These are phyloP conservation scores for Platypus cylindrus DNA, from an alignment of 2,888 invertebrate genomes.

Conservation along the genomic window DNA sequence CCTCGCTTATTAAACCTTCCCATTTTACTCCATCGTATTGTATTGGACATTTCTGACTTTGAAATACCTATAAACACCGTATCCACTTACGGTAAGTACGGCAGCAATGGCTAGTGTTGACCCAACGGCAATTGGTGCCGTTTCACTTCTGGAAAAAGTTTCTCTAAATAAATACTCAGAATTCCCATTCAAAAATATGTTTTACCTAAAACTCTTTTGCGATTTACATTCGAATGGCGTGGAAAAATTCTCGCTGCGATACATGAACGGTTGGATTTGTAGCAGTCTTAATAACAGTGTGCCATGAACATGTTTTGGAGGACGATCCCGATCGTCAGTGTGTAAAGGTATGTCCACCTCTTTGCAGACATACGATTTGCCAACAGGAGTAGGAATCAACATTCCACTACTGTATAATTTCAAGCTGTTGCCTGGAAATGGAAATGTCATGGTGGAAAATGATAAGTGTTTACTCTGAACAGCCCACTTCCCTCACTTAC, in stretches of 20 bases:
- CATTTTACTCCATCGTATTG: slow-evolving; percentile 73
- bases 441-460: not conserved
- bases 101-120: slow-evolving; percentile 74
- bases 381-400: slow-evolving; percentile 75
- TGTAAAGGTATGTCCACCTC: slow-evolving; percentile 53
- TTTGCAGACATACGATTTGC: slow-evolving; percentile 69
- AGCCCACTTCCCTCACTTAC: slow-evolving; percentile 17
- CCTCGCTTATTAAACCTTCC: no score
- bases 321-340: slow-evolving; percentile 32
- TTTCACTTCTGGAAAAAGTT: slow-evolving; percentile 52
- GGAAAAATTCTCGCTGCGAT: slow-evolving; percentile 62
- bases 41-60: slow-evolving; percentile 86
- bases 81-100: slow-evolving; percentile 67
- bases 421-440: slow-evolving; percentile 25
- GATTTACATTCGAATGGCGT: slow-evolving; percentile 54
- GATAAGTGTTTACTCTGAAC: slow-evolving; percentile 23
- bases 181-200: not conserved
- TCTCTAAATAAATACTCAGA: not conserved
- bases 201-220: slow-evolving; percentile 33
- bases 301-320: slow-evolving; percentile 29
- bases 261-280: slow-evolving; percentile 75
- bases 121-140: slow-evolving; percentile 73
- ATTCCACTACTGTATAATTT: slow-evolving; percentile 40
- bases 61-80: slow-evolving; percentile 74
- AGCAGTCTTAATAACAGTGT: slow-evolving; percentile 27